phyloP scores from a whole-genome alignment of 1,140 invertebrate species.

The Medauroidea extradentata region DNA sequence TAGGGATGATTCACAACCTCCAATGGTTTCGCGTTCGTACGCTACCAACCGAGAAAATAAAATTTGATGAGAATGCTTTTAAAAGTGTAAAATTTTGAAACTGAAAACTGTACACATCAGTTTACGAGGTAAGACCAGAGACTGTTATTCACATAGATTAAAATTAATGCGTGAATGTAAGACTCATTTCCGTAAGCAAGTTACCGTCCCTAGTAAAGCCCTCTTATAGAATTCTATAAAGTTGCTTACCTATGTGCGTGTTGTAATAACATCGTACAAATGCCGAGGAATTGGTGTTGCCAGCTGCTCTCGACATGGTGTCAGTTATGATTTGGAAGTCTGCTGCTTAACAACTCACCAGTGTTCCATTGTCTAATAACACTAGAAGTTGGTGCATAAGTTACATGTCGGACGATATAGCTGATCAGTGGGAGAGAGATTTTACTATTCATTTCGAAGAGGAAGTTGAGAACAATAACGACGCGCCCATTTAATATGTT shows the following conservation, averaged over 20 bases:
- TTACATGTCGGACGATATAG: conserved; percentile 13
- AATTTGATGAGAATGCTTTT: too few relatives aligned
- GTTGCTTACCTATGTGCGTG: conserved; percentile 14
- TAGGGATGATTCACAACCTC: too few relatives aligned
- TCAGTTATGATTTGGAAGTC: conserved; percentile 22
- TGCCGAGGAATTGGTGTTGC: conserved; percentile 25
- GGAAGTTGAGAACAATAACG: conserved; percentile 5
- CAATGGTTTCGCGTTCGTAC: too few relatives aligned
- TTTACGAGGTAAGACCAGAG: too few relatives aligned
- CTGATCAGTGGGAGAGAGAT: conserved; percentile 5
- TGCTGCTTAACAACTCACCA: conserved; percentile 8
- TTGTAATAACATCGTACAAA: conserved; percentile 26
- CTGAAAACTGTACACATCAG: too few relatives aligned
- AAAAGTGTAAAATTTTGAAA: too few relatives aligned
- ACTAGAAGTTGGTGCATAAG: conserved; percentile 12
- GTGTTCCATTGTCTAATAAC: conserved; percentile 14
- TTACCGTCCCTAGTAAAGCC: neutral
- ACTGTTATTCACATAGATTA: neutral
- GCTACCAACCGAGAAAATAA: too few relatives aligned
- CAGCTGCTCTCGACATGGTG: conserved; percentile 24
- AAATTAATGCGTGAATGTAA: neutral
- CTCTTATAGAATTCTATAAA: neutral
- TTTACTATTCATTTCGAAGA: conserved; percentile 10
- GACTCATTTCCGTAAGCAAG: neutral
- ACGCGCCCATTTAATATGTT: too few relatives aligned